Evolutionary conservation across 1,140 invertebrate species (phyloP).

Genomic region (Danaus plexippus): DNA sequence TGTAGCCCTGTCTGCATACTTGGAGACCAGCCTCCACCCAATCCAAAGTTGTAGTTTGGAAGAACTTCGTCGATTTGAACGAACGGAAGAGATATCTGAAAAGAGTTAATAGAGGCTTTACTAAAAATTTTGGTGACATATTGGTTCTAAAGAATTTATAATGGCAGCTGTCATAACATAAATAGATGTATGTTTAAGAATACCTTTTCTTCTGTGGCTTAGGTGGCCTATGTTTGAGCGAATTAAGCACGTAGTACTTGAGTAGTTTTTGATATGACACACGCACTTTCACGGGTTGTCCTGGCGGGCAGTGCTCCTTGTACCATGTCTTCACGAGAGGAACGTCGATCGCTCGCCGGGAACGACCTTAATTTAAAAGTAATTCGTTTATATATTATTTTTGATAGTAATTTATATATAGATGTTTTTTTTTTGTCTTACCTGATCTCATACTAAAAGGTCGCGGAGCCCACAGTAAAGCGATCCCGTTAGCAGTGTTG

Average conservation of each 20-base stretch:
- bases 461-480: slow-evolving; percentile 97
- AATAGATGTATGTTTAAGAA: slow-evolving; percentile 13
- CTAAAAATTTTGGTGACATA: no score
- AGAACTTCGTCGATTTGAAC: slow-evolving; percentile 99
- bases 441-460: slow-evolving; percentile 98
- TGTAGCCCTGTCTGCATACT: slow-evolving; percentile 99
- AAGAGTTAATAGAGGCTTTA: neutral
- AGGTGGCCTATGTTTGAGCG: slow-evolving; percentile 95
- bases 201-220: slow-evolving; percentile 98
- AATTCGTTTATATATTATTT: slow-evolving; percentile 10
- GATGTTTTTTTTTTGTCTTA: slow-evolving; percentile 19
- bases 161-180: no score
- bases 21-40: slow-evolving; percentile 99
- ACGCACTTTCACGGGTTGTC: slow-evolving; percentile 98
- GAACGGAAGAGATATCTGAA: slow-evolving; percentile 92
- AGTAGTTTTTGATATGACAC: slow-evolving; percentile 99
- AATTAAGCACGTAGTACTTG: slow-evolving; percentile 98
- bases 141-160: no score
- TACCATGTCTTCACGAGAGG: slow-evolving; percentile 99
- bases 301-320: slow-evolving; percentile 97
- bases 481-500: slow-evolving; percentile 99
- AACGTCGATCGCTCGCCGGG: slow-evolving; percentile 94
- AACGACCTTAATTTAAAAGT: slow-evolving; percentile 73
- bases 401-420: slow-evolving; percentile 15
- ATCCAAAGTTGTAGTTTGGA: slow-evolving; percentile 98